Base-by-base conservation (phyloP, 2,797 vertebrate genomes). In the Sphaeramia orbicularis region DNA sequence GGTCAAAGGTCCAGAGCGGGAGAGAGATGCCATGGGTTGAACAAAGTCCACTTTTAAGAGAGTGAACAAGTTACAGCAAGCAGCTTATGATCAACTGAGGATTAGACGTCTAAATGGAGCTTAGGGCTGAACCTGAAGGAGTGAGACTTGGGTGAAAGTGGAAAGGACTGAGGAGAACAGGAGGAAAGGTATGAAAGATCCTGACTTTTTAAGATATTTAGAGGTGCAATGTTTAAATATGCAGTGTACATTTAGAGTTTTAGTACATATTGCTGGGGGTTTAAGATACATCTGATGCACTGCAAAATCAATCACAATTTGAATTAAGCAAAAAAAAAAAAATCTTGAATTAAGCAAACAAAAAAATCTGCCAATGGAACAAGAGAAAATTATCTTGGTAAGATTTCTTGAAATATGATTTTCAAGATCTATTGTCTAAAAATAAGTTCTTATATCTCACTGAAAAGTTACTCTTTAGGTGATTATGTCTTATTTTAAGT, bases 21-120 rank as follows among this genome's bases (percentile, higher is more conserved):
- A 4, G 7, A 1, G 41, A 67, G 27, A 42, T 18, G 18, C 24
- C 42, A 44, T 56, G 12, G 10, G 44, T 45, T 27, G 24, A 27
- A 27, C 12, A 9, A 14, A 56, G 53, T 19, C 13, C 32, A 11
- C 52, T 36, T 32, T 40, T 40, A n/a, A n/a, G 36, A 41, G 73
- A 65, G 41, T 27, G 55, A 71, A 37, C 0, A 32, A 62, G 72
- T 44, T 64, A 64, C 10, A 74, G 73, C 53, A 77, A 81, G 79
- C 66, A 68, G 80, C 55, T 83, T 85, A 84, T 59, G 60, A 65
- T 76, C 62, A 54, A 72, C 72, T 51, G 62, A 48, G 85, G 82
- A 88, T 90, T 84, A 88, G 66, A 49, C 6, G 49, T 83, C 68
- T 84, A 80, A 84, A 83, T 81, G 69, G 56, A 82, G 76, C 42